Evolutionary conservation across 2,888 invertebrate genomes (phyloP).

Genomic region (Muscina levida): DNA sequence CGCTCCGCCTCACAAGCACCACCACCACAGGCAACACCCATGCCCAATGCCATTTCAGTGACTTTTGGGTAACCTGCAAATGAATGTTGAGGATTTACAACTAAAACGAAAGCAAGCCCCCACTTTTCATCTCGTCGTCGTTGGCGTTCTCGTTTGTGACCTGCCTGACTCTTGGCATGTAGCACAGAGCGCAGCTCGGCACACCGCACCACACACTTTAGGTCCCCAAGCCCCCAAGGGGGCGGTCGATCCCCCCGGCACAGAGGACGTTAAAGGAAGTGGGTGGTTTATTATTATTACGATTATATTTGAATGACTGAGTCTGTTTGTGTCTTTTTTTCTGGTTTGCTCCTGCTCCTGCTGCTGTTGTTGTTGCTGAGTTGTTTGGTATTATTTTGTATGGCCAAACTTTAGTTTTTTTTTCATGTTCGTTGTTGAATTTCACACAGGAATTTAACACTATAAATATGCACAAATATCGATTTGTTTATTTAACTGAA

Average conservation of each 20-base stretch:
- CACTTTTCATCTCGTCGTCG: not conserved
- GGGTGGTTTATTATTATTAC: constrained; percentile 1
- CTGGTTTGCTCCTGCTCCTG: too few species aligned
- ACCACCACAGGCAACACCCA: too few species aligned
- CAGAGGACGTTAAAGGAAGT: constrained; percentile 18
- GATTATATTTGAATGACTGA: not conserved
- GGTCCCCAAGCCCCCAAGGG: constrained; percentile 10
- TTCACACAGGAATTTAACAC: constrained; percentile 49
- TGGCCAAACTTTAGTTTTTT: constrained; percentile 37
- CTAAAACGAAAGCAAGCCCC: not conserved
- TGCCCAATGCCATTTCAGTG: too few species aligned
- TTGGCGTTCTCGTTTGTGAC: not conserved
- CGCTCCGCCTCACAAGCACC: not conserved
- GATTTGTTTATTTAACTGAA: constrained; percentile 25
- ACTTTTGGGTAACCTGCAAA: not conserved
- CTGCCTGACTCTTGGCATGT: not conserved
- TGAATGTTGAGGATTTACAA: constrained; percentile 17
- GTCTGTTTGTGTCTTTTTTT: constrained; percentile 19
- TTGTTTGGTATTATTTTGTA: constrained; percentile 4
- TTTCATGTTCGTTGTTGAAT: constrained; percentile 1
- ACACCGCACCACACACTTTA: not conserved
- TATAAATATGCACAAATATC: constrained; percentile 57
- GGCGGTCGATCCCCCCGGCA: not conserved
- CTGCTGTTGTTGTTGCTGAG: too few species aligned
- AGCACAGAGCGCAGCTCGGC: not conserved